Conservation (phyloP, 2,888 invertebrate genomes). For the Tribolium freemani region DNA sequence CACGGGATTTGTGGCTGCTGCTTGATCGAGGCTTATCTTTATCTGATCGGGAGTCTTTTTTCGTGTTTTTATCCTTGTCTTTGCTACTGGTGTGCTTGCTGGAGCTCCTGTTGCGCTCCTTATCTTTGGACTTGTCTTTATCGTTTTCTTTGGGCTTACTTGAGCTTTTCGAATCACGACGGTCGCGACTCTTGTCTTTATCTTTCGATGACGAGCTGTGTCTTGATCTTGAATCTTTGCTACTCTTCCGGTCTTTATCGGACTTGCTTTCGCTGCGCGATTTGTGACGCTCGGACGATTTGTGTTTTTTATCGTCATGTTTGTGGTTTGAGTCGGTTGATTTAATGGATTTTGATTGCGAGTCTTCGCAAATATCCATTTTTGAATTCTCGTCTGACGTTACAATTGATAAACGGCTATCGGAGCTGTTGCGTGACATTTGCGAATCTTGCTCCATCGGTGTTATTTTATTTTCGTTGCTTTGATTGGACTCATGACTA, state of each 20-base stretch:
- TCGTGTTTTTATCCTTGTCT: conserved; percentile 36
- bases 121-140: conserved; percentile 50
- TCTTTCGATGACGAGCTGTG: conserved; percentile 44
- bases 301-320: conserved; percentile 45
- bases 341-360: conserved; percentile 44
- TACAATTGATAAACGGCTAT: conserved; percentile 71
- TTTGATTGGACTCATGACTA: conserved; percentile 69
- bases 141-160: conserved; percentile 42
- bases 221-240: conserved; percentile 39
- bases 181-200: conserved; percentile 49
- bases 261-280: conserved; percentile 67
- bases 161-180: conserved; percentile 50
- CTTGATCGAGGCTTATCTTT: conserved; percentile 49
- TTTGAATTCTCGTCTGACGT: conserved; percentile 70
- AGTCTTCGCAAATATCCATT: conserved; percentile 63
- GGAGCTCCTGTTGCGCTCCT: conserved; percentile 53
- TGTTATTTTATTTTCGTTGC: conserved; percentile 51
- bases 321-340: conserved; percentile 37
- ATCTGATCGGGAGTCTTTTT: conserved; percentile 11
- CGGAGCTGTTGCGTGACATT: conserved; percentile 75
- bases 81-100: conserved; percentile 26
- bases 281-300: conserved; percentile 66
- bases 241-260: conserved; percentile 63
- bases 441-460: conserved; percentile 73
- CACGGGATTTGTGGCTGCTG: conserved; percentile 48